Percentiles rank a stretch among this genome's conserved stretches.
Evolutionary conservation across 2,888 invertebrate genomes (phyloP).

Genomic region (Arenicola marina): DNA sequence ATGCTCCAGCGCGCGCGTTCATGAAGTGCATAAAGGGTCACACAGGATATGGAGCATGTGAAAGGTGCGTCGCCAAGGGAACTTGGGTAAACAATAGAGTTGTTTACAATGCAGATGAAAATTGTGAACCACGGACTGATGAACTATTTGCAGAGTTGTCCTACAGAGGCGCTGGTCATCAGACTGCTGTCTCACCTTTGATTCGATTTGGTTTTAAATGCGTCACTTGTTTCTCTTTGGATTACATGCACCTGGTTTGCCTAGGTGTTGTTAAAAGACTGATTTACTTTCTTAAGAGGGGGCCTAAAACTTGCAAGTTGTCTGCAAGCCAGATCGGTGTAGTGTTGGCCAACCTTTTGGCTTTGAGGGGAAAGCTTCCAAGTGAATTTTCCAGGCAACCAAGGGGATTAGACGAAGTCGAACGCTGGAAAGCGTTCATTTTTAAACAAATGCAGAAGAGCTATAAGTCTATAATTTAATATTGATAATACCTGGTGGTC

Average conservation of each 20-base stretch:
- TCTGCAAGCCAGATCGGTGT: not conserved
- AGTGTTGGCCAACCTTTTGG: slow-evolving; percentile 15
- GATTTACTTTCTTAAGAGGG: slow-evolving; percentile 33
- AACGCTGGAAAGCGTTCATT: slow-evolving; percentile 44
- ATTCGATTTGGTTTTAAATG: slow-evolving; percentile 27
- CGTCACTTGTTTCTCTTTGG: slow-evolving; percentile 38
- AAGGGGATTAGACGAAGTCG: slow-evolving; percentile 31
- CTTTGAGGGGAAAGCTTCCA: slow-evolving; percentile 25
- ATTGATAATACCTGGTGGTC: no score
- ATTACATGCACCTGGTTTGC: no score
- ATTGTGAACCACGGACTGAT: not conserved
- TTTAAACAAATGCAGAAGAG: no score
- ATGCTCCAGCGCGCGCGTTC: slow-evolving; percentile 4
- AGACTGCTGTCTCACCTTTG: slow-evolving; percentile 31
- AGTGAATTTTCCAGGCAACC: slow-evolving; percentile 39
- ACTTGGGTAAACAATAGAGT: not conserved
- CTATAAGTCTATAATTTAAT: no score
- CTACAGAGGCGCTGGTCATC: slow-evolving; percentile 26
- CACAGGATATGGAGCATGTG: slow-evolving; percentile 5
- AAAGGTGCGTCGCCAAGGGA: slow-evolving; percentile 4
- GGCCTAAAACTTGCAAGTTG: slow-evolving; percentile 22
- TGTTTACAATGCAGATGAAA: not conserved
- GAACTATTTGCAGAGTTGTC: slow-evolving; percentile 26
- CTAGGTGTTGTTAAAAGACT: slow-evolving; percentile 38
- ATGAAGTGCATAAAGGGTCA: slow-evolving; percentile 7